phyloP scores from a whole-genome alignment of 2,888 invertebrate genomes.

The Epsilonema sp. region DNA sequence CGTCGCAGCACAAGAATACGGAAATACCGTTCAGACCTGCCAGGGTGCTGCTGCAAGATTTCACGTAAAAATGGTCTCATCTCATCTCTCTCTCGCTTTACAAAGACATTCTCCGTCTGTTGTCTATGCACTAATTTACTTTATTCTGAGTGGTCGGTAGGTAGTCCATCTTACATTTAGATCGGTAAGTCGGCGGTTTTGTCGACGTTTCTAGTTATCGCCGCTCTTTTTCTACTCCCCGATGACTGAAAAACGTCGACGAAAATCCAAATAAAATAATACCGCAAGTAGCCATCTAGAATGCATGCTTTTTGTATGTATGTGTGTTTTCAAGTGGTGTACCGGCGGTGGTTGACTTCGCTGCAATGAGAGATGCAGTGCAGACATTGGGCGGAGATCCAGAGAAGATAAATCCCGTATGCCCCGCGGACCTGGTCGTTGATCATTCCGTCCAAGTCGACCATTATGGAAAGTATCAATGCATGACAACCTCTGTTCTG shows the following conservation, averaged over 20 bases:
- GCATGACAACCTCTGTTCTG: neutral
- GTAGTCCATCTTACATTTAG: no score
- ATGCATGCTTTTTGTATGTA: no score
- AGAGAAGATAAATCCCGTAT: constrained; percentile 80
- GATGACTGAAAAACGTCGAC: no score
- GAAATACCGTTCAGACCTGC: constrained; percentile 93
- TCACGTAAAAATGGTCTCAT: constrained; percentile 40
- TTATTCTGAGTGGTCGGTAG: no score
- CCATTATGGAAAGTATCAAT: constrained; percentile 44
- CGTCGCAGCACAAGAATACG: constrained; percentile 44
- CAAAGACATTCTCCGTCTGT: no score
- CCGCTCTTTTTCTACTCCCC: no score
- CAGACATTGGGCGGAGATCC: constrained; percentile 64
- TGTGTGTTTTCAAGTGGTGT: constrained; percentile 70
- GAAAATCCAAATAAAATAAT: no score
- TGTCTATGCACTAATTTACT: no score
- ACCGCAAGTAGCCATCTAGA: no score
- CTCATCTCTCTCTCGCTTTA: no score
- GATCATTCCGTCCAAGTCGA: constrained; percentile 97
- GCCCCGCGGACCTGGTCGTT: constrained; percentile 89
- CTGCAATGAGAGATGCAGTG: constrained; percentile 92
- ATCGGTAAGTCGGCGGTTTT: no score
- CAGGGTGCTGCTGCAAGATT: constrained; percentile 68
- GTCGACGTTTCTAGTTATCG: no score
- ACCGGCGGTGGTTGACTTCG: constrained; percentile 94